phyloP scores from a whole-genome alignment of 2,888 invertebrate genomes.

The Ernsta delagoae region DNA sequence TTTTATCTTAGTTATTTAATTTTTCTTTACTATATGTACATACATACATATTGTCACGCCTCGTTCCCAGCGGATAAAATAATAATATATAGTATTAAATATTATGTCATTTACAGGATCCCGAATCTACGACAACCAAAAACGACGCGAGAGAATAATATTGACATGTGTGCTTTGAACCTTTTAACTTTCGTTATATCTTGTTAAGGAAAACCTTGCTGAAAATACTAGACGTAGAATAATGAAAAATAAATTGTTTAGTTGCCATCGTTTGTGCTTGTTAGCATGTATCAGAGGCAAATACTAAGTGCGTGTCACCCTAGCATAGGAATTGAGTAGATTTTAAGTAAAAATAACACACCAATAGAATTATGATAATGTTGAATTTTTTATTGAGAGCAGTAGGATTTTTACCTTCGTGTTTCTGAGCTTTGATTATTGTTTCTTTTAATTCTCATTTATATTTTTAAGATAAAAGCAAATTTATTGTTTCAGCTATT shows the following conservation, averaged over 20 bases:
- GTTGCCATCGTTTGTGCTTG: slow-evolving; percentile 30
- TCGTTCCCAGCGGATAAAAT: too few species aligned
- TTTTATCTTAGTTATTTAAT: too few species aligned
- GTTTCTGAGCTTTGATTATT: slow-evolving; percentile 69
- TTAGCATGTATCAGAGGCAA: slow-evolving; percentile 16
- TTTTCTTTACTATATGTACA: too few species aligned
- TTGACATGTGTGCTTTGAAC: slow-evolving; percentile 23
- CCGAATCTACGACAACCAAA: slow-evolving; percentile 9
- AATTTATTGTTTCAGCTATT: slow-evolving; percentile 68
- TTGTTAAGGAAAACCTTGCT: slow-evolving; percentile 14
- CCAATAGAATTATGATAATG: slow-evolving; percentile 70
- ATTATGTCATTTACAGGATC: slow-evolving; percentile 13
- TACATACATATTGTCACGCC: too few species aligned
- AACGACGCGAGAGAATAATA: slow-evolving; percentile 8
- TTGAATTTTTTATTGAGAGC: slow-evolving; percentile 67
- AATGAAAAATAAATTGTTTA: slow-evolving; percentile 17
- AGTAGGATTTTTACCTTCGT: slow-evolving; percentile 69
- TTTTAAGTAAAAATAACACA: slow-evolving; percentile 76
- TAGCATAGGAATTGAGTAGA: slow-evolving; percentile 83
- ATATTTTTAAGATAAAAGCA: slow-evolving; percentile 58
- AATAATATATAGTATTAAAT: too few species aligned
- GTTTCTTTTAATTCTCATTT: slow-evolving; percentile 58
- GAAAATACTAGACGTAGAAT: slow-evolving; percentile 21
- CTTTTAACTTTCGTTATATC: slow-evolving; percentile 11
- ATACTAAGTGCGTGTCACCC: slow-evolving; percentile 56